These are phyloP conservation scores for Rhadinocentrus ornatus DNA, from an alignment of 2,797 vertebrate species.

Conservation along the genomic window DNA sequence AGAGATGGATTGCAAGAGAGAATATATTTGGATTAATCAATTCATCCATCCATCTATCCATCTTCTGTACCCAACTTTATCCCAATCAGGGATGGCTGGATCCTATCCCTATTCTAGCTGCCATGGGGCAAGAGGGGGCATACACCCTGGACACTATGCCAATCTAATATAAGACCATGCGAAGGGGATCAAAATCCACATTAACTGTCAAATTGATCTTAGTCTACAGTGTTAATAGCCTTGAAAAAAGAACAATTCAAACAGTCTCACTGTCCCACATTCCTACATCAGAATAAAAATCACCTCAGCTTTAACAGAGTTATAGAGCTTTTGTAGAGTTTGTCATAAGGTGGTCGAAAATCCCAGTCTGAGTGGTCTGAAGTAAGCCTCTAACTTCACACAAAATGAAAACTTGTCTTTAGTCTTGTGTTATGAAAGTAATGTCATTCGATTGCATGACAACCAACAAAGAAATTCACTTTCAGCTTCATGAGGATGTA, in stretches of 20 bases:
- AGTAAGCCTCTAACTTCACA: too few relatives aligned
- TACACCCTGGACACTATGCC: too few relatives aligned
- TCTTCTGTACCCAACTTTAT: too few relatives aligned
- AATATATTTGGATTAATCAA: too few relatives aligned
- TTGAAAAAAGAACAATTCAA: not conserved
- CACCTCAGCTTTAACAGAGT: not conserved
- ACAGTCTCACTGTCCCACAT: not conserved
- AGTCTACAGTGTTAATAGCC: not conserved
- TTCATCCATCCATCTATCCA: too few relatives aligned
- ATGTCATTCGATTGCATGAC: not conserved
- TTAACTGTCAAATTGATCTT: too few relatives aligned
- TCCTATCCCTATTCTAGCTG: too few relatives aligned
- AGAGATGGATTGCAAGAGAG: not conserved
- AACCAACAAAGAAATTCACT: not conserved
- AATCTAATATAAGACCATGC: too few relatives aligned
- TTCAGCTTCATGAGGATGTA: not conserved
- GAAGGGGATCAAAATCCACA: too few relatives aligned
- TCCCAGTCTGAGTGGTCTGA: not conserved
- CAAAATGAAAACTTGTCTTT: not conserved
- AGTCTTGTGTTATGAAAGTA: not conserved
- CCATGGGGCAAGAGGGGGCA: too few relatives aligned
- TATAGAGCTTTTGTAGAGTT: not conserved
- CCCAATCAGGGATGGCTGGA: too few relatives aligned
- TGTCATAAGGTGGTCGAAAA: not conserved
- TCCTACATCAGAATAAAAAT: not conserved